These are phyloP conservation scores for Glossosoma conforme DNA, from an alignment of 1,140 invertebrate species.

Conservation along the genomic window DNA sequence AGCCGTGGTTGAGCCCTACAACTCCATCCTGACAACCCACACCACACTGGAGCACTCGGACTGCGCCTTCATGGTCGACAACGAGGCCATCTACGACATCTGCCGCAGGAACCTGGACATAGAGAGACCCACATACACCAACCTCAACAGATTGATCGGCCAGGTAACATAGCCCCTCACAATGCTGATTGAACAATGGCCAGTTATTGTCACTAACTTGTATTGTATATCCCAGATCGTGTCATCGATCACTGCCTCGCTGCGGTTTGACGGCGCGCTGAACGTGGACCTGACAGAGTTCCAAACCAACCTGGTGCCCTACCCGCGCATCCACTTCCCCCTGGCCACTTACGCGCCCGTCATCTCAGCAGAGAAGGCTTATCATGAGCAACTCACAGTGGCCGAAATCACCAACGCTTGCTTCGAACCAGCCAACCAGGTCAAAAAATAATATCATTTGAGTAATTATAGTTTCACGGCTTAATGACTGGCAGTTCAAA, in stretches of 20 bases:
- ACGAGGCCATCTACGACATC: constrained; percentile 88
- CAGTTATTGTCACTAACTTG: not conserved
- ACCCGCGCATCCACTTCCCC: constrained; percentile 77
- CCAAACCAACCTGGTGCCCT: constrained; percentile 81
- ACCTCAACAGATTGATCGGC: constrained; percentile 76
- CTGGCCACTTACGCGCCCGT: constrained; percentile 74
- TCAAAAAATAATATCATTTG: constrained; percentile 37
- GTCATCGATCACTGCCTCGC: constrained; percentile 79
- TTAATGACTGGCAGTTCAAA: not conserved
- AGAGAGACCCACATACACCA: constrained; percentile 74
- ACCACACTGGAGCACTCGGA: constrained; percentile 76
- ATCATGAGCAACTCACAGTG: constrained; percentile 73
- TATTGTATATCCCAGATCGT: constrained; percentile 51
- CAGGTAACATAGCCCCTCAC: constrained; percentile 55
- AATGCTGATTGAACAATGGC: not conserved
- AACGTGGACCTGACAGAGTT: constrained; percentile 90
- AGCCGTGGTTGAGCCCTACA: constrained; percentile 83
- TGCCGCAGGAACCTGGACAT: constrained; percentile 83
- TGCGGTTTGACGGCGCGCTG: constrained; percentile 81
- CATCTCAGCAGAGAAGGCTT: constrained; percentile 76
- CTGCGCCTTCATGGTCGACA: constrained; percentile 84
- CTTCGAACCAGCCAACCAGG: constrained; percentile 78
- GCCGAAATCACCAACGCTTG: constrained; percentile 77
- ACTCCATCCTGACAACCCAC: constrained; percentile 73
- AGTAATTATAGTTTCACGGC: no score